Evolutionary conservation across 2,113 vertebrate genomes (phyloP).

Genomic region (Podocnemis expansa): DNA sequence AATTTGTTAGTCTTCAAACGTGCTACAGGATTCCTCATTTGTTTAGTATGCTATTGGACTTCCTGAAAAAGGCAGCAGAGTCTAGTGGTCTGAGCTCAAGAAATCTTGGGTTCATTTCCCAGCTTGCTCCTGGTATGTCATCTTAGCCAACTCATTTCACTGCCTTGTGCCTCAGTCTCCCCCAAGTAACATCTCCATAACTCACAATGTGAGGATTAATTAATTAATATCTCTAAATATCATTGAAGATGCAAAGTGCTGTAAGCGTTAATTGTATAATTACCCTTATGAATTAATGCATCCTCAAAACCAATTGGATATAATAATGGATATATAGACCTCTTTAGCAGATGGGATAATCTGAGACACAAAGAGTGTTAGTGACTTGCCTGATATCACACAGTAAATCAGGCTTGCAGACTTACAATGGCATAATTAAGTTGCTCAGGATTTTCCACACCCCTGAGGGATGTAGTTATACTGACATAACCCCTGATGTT

Average conservation of each 20-base stretch:
- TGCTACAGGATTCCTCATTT: too few relatives aligned
- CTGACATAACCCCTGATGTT: neutral
- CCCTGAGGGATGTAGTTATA: neutral
- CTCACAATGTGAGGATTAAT: neutral
- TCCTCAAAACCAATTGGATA: neutral
- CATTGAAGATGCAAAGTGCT: neutral
- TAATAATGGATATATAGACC: neutral
- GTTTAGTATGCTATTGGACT: neutral
- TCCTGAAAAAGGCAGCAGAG: neutral
- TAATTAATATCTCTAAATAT: neutral
- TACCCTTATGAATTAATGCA: neutral
- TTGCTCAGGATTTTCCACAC: neutral
- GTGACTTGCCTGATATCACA: neutral
- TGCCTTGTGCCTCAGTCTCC: neutral
- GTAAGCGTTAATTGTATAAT: neutral
- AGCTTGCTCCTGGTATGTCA: neutral
- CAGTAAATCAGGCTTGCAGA: neutral
- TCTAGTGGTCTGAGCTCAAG: neutral
- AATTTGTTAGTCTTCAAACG: too few relatives aligned
- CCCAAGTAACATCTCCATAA: neutral
- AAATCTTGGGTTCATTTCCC: conserved; percentile 19
- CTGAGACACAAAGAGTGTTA: neutral
- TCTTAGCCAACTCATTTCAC: neutral
- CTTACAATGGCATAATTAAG: neutral
- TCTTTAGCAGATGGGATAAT: neutral